phyloP scores from a whole-genome alignment of 2,113 vertebrate species.

The Pogona vitticeps region DNA sequence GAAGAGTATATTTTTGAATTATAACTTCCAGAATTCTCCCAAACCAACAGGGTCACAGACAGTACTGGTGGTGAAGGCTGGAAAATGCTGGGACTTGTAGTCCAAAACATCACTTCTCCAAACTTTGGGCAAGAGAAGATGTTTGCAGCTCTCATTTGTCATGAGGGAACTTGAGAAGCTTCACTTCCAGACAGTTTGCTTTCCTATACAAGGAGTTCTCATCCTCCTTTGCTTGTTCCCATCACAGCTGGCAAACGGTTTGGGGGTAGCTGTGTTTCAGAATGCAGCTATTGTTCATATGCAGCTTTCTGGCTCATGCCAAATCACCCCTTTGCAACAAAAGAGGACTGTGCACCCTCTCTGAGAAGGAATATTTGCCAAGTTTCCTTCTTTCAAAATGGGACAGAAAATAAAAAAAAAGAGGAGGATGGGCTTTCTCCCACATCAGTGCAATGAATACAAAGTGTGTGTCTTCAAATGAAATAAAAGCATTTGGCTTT shows the following conservation, averaged over 20 bases:
- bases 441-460: conserved; percentile 32
- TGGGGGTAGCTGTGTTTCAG: background rate
- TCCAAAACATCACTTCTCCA: no score
- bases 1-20: no score
- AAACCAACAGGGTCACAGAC: no score
- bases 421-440: background rate
- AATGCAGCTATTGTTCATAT: background rate
- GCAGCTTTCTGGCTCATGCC: conserved; percentile 10
- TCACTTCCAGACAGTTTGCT: background rate
- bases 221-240: background rate
- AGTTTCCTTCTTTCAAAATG: conserved; percentile 18
- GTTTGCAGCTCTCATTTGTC: background rate
- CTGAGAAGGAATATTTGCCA: conserved; percentile 3
- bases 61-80: no score
- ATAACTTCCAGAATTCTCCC: no score
- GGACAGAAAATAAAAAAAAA: conserved; percentile 14
- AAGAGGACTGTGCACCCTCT: conserved; percentile 17
- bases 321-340: background rate
- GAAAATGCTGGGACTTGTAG: no score
- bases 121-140: background rate
- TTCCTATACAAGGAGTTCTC: background rate
- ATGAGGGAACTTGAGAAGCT: background rate
- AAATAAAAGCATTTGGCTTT: conserved; percentile 52
- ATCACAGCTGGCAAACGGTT: background rate
- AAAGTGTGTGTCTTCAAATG: conserved; percentile 54